These are phyloP conservation scores for Cariama cristata DNA, from an alignment of 2,113 vertebrate species.

Conservation along the genomic window DNA sequence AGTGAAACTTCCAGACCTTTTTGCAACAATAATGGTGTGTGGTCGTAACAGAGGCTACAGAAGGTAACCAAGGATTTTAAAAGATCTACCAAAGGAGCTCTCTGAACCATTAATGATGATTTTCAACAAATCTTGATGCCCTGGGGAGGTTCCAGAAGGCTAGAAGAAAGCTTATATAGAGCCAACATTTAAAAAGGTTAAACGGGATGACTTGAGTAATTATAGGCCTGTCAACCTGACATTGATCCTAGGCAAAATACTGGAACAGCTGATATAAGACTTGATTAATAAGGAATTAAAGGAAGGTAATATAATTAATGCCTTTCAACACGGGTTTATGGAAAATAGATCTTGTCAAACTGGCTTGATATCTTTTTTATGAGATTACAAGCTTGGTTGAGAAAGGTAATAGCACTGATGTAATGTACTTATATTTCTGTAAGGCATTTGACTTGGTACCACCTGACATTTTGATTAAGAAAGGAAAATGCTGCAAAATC, in stretches of 20 bases:
- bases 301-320: constrained; percentile 74
- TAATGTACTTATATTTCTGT: constrained; percentile 51
- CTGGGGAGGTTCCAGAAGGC: constrained; percentile 54
- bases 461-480: constrained; percentile 45
- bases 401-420: constrained; percentile 64
- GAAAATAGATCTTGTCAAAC: constrained; percentile 73
- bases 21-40: background rate
- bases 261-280: constrained; percentile 70
- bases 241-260: constrained; percentile 71
- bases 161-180: constrained; percentile 64
- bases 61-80: constrained; percentile 8
- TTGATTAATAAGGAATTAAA: constrained; percentile 75
- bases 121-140: constrained; percentile 62
- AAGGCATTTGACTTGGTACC: constrained; percentile 50
- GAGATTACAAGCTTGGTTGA: constrained; percentile 69
- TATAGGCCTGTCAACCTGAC: constrained; percentile 70
- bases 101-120: constrained; percentile 60
- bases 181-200: constrained; percentile 72
- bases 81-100: constrained; percentile 38
- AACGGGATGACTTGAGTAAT: constrained; percentile 64
- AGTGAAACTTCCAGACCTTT: background rate
- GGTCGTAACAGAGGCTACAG: background rate
- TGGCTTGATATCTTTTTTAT: constrained; percentile 66
- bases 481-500: constrained; percentile 7
- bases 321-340: constrained; percentile 67